Evolutionary conservation across 1,140 invertebrate genomes (phyloP), one percentile per base, ranked within the genome.

Genomic region (Spodoptera frugiperda): DNA sequence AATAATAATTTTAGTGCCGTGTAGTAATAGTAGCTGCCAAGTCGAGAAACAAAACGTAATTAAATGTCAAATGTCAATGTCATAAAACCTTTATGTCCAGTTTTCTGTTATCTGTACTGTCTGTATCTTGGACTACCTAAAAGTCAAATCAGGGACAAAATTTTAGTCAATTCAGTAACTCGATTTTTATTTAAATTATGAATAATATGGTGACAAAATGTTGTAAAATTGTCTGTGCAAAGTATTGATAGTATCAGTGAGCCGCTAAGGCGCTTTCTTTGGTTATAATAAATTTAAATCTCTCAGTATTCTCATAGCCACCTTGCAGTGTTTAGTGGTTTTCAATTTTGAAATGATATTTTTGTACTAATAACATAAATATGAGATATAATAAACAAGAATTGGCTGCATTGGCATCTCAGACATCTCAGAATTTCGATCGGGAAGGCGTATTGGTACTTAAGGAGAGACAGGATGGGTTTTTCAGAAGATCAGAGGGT

Each of bases 401-500:
- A 92, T 91, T 99, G 81, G 95, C 96, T 78, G 96, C 97, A 68
- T 91, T 99, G 88, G 98, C 98, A 57, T 96, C 96, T 8, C 97
- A 98, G 91, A 97, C 97, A 25, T 96, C 97, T 12, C 96, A 97
- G 83, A 98, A 97, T 91, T 99, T 98, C 94, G 98, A 99, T 89
- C 98, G 98, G 87, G 98, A 99, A 95, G 98, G 98, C 17, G 95
- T 98, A 79, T 95, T 99, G 63, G 96, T 97, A 70, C 95, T 99
- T 55, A 96, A 90, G 82, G 98, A 99, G 91, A 96, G 97, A 79
- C 97, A 98, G 86, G 98, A 99, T 88, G 97, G 98, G 59, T 98
- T 99, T 93, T 98, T 99, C 93, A 96, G 98, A 84, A 96, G 97
- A 91, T 96, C 96, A 76, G 98, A 99, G 96, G 97, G 98, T 99